These are phyloP conservation scores for Drosophila persimilis DNA, from an alignment of 1,140 invertebrate genomes.

Conservation along the genomic window DNA sequence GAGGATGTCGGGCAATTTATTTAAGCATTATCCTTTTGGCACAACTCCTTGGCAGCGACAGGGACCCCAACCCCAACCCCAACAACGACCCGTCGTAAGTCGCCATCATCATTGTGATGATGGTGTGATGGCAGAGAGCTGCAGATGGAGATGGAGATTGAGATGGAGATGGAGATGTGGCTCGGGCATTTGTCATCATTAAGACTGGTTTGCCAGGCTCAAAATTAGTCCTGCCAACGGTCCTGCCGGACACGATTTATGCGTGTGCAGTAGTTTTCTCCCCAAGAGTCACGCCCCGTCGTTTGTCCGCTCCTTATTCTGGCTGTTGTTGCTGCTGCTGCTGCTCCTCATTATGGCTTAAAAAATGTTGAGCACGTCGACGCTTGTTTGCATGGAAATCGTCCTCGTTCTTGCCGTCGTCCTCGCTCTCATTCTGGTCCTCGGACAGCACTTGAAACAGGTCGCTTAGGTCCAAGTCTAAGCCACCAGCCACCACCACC, in stretches of 20 bases:
- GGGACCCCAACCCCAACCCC: conserved; percentile 36
- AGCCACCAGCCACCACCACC: conserved; percentile 16
- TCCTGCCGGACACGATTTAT: conserved; percentile 67
- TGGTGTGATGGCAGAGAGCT: conserved; percentile 5
- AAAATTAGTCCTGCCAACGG: conserved; percentile 62
- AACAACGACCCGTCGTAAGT: conserved; percentile 53
- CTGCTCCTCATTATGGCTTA: conserved; percentile 77
- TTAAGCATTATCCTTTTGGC: conserved; percentile 59
- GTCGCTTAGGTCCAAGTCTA: conserved; percentile 66
- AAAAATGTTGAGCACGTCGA: conserved; percentile 80
- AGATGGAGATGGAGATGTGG: not conserved
- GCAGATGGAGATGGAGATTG: not conserved
- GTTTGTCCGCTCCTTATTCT: conserved; percentile 31
- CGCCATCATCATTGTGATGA: conserved; percentile 58
- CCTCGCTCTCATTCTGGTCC: conserved; percentile 24
- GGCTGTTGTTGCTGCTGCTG: conserved; percentile 11
- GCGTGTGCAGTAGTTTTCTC: conserved; percentile 65
- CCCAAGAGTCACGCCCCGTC: conserved; percentile 69
- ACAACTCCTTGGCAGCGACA: conserved; percentile 1
- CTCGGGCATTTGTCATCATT: conserved; percentile 76
- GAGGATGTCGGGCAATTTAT: conserved; percentile 60
- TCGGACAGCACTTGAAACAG: conserved; percentile 64
- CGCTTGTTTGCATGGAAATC: conserved; percentile 66
- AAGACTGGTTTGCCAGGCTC: conserved; percentile 52
- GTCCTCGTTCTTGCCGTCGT: conserved; percentile 21